These are phyloP conservation scores for Junonia oenone DNA, from an alignment of 2,888 invertebrate genomes.

Conservation along the genomic window DNA sequence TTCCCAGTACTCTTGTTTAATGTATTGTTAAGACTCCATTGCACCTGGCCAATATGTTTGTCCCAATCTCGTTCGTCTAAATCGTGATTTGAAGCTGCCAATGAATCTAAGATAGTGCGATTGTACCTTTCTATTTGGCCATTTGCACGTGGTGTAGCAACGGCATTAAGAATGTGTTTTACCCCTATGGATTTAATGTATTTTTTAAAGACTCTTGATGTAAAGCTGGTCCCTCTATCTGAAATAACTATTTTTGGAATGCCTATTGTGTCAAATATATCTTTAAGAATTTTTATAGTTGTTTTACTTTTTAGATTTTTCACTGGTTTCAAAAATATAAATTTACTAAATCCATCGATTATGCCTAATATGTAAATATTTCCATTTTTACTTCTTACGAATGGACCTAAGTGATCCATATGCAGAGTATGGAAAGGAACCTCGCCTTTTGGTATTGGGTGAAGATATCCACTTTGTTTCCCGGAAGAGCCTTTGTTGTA, in stretches of 20 bases:
- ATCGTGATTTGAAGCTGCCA: background rate
- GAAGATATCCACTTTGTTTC: too few species aligned
- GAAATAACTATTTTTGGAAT: conserved; percentile 19
- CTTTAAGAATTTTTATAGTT: background rate
- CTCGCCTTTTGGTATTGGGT: background rate
- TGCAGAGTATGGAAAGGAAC: background rate
- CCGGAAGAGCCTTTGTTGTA: conserved; percentile 15
- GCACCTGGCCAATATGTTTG: background rate
- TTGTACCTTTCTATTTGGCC: background rate
- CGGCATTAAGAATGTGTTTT: conserved; percentile 9
- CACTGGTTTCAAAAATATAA: background rate
- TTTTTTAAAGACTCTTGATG: conserved; percentile 19
- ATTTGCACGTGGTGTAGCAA: background rate
- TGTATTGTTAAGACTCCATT: conserved; percentile 2
- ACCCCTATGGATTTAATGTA: conserved; percentile 7
- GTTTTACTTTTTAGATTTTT: background rate
- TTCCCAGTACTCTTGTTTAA: background rate
- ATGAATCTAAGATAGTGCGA: background rate
- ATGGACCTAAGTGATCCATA: background rate
- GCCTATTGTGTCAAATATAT: conserved; percentile 5
- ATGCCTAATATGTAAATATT: background rate
- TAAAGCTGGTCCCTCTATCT: conserved; percentile 23
- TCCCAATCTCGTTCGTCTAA: background rate
- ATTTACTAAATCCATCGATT: background rate
- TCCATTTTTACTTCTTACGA: background rate